Percentiles rank a stretch among this genome's conserved stretches.
Evolutionary conservation across 2,113 vertebrate genomes (phyloP).

Genomic region (Muntiacus muntjak): DNA sequence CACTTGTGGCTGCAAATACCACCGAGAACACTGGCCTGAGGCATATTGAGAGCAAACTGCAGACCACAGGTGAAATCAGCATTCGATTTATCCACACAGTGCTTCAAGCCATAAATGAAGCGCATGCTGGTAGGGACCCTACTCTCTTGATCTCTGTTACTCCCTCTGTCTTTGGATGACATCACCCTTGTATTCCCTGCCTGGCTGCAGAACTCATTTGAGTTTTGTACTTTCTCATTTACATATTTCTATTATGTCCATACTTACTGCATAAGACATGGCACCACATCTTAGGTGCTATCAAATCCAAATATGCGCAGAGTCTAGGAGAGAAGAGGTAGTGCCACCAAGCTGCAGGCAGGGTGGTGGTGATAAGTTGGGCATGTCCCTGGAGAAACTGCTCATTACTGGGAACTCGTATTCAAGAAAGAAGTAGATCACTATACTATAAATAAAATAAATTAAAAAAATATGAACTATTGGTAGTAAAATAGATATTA

Average conservation of each 20-base stretch:
- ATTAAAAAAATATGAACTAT: background rate
- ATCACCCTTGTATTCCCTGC: background rate
- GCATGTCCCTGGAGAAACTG: background rate
- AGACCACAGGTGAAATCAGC: background rate
- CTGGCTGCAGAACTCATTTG: background rate
- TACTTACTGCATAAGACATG: background rate
- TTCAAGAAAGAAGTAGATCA: background rate
- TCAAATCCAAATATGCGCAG: background rate
- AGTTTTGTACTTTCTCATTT: background rate
- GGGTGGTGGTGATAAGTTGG: background rate
- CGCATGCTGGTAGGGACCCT: background rate
- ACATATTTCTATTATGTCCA: background rate
- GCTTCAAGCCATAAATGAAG: background rate
- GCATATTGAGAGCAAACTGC: fast-evolving
- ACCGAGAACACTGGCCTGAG: background rate
- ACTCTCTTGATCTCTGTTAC: background rate
- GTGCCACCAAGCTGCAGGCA: background rate
- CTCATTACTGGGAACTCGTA: background rate
- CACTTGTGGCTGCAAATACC: background rate
- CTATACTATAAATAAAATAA: background rate
- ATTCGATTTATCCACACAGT: background rate
- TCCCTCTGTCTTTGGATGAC: background rate
- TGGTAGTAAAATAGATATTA: background rate
- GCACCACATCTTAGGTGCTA: background rate
- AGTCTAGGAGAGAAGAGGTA: background rate